Evolutionary conservation across 2,888 invertebrate genomes (phyloP).

Genomic region (Dendrolimus pini): DNA sequence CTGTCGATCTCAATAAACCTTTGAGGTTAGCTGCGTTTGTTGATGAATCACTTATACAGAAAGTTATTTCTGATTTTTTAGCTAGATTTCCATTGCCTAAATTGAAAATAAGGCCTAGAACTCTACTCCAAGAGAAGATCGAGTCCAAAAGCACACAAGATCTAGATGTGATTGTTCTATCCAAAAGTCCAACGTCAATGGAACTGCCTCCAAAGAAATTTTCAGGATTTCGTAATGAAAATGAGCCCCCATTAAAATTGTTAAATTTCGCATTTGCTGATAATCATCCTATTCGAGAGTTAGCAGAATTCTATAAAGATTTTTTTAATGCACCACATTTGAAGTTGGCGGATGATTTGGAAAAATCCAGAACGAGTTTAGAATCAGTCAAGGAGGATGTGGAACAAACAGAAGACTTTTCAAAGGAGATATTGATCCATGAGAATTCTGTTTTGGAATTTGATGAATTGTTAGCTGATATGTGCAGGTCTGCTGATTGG

Average conservation of each 20-base stretch:
- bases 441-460: conserved; percentile 85
- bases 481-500: conserved; percentile 81
- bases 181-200: conserved; percentile 56
- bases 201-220: conserved; percentile 65
- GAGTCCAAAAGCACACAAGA: conserved; percentile 58
- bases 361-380: conserved; percentile 21
- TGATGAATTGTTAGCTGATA: conserved; percentile 84
- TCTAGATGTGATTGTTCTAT: conserved; percentile 34
- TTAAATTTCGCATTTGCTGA: conserved; percentile 88
- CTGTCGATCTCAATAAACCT: conserved; percentile 82
- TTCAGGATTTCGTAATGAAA: conserved; percentile 53
- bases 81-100: conserved; percentile 52
- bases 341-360: conserved; percentile 44
- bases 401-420: conserved; percentile 74
- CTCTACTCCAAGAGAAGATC: conserved; percentile 19
- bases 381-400: conserved; percentile 35
- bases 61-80: conserved; percentile 54
- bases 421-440: conserved; percentile 83
- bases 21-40: conserved; percentile 87
- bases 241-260: conserved; percentile 81
- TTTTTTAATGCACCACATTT: conserved; percentile 83
- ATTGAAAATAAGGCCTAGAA: conserved; percentile 43
- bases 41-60: conserved; percentile 58
- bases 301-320: conserved; percentile 87
- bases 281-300: conserved; percentile 81